Base-by-base conservation (phyloP, 2,113 vertebrate genomes). In the Chaetodon trifascialis region DNA sequence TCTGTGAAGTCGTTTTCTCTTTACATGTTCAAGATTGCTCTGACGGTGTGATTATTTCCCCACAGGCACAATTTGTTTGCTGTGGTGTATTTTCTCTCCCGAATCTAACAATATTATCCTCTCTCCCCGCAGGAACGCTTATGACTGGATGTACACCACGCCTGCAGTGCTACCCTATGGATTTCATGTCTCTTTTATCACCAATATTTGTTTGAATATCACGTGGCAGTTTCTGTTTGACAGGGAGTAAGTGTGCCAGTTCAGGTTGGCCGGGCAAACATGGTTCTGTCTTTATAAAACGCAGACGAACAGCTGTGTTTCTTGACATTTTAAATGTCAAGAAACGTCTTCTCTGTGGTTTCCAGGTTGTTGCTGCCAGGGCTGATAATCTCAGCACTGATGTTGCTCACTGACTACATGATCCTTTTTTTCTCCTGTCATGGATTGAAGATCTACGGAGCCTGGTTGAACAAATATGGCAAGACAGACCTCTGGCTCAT, bases 401-500 rank as follows among this genome's bases (percentile, higher is more conserved):
- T 96, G 86, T 89, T 84, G 16, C 3, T 94, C 9, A 86, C 91
- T 2, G 85, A 86, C 0, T 95, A 84, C 56, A 71, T 83, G 1
- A 85, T 84, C 44, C 90, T 97, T 21, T 94, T 94, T 80, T 83
- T 96, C 87, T 95, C 94, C 16, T 96, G 96, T 78, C 86, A 67
- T 60, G 94, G 94, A 5, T 19, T 96, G 77, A 89, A 86, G 68
- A 69, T 84, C 73, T 93, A 96, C 21, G 93, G 91, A 44, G 86
- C 76, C 0, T 96, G 96, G 95, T 52, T 97, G 38, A 62, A 84
- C 73, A 96, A 93, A 88, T 70, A 86, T 23, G 90, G 92, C 84
- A 93, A 42, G 44, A 55, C 15, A 52, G 96, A 97, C 14, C 91
- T 96, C 51, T 96, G 96, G 95, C 90, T 96, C 70, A 86, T 94